Evolutionary conservation across 2,888 invertebrate species (phyloP).

Genomic region (Agrochola lota): DNA sequence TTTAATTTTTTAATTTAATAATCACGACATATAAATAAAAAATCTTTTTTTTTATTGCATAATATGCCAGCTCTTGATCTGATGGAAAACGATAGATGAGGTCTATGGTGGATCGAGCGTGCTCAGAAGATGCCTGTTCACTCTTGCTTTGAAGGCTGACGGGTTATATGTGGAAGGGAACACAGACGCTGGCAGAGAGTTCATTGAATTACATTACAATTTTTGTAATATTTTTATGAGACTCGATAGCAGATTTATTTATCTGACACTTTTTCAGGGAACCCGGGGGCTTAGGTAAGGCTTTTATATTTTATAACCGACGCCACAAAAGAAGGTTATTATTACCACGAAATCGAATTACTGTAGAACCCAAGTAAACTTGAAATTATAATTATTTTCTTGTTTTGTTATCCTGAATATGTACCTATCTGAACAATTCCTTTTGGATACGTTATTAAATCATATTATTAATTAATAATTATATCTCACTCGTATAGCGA

Average conservation of each 20-base stretch:
- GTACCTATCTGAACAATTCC: slow-evolving; percentile 48
- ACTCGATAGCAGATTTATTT: neutral
- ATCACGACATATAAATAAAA: neutral
- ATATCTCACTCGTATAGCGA: slow-evolving; percentile 67
- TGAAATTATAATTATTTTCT: slow-evolving; percentile 9
- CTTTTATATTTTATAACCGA: neutral
- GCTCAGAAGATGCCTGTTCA: too few species aligned
- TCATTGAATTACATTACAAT: neutral
- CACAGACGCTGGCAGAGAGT: too few species aligned
- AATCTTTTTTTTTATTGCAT: too few species aligned
- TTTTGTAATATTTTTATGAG: neutral
- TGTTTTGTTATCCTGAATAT: slow-evolving; percentile 14
- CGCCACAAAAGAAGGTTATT: neutral
- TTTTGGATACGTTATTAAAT: slow-evolving; percentile 34
- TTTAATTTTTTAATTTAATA: neutral
- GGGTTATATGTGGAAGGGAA: too few species aligned
- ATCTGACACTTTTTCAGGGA: neutral
- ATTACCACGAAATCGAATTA: neutral
- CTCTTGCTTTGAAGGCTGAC: too few species aligned
- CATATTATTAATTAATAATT: slow-evolving; percentile 32
- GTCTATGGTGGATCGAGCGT: too few species aligned
- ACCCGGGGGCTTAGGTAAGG: neutral
- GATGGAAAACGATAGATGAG: too few species aligned
- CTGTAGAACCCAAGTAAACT: slow-evolving; percentile 13
- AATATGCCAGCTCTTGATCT: too few species aligned